Base-by-base conservation (phyloP, 2,113 vertebrate genomes). In the Axis porcinus region DNA sequence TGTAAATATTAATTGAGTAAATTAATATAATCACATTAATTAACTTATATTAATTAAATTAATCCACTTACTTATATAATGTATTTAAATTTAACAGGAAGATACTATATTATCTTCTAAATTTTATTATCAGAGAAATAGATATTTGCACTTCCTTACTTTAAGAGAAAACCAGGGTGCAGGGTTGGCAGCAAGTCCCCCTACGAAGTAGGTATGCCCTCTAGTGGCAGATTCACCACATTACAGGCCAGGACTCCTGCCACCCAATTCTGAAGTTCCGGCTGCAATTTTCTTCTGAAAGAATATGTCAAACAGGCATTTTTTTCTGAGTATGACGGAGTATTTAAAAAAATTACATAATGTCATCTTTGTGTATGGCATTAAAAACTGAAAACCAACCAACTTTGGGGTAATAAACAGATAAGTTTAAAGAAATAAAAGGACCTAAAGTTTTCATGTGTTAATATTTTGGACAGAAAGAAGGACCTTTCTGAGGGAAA, bases 151-250 rank as follows among this genome's bases (percentile, higher is more conserved):
- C 1, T 87, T 94, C 12, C 5, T 90, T 76, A 36, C 5, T 54
- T 83, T 17, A 85, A 87, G 36, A 40, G 76, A 94, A 95, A 67
- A 17, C 57, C 47, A 40, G 3, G 7, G 5, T 2, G 2, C 2
- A 47, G 4, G 7, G 9, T 40, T 55, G n/a, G n/a, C 7, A 2
- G 0, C 19, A 2, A 43, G 12, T 40, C 67, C 27, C 96, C 97
- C 91, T 78, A 95, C 3, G 85, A 79, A 57, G 74, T 45, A 50
- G 57, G 36, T 4, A 2, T 45, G 82, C 98, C 97, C 97, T 86
- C 97, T 98, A 95, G 97, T 97, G 98, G 45, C 52, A 21, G 0
- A 15, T 84, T 9, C 3, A 8, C 4, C 23, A 58, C 43, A 97
- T 57, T 97, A 45, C 97, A 97, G 43, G 1, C 10, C 4, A 30